A percentile compares a stretch with the other conserved stretches of the same genome.
Conservation (phyloP, 1,140 invertebrate genomes). For the Trichonephila clavipes region DNA sequence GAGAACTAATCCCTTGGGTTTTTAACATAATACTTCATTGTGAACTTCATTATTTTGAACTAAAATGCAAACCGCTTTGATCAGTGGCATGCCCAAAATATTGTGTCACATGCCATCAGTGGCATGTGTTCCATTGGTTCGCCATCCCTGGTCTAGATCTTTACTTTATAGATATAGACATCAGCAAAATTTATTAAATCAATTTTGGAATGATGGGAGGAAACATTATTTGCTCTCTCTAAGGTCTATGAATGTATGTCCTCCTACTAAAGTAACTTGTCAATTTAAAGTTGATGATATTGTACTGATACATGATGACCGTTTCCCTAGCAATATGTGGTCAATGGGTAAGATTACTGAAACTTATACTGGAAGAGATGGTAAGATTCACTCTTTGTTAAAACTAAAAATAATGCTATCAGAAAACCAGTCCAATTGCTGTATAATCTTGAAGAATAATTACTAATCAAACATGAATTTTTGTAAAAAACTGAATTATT, state of each 20-base stretch:
- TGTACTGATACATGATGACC: not conserved
- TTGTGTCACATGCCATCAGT: too few species aligned
- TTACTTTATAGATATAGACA: not conserved
- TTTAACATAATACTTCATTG: too few species aligned
- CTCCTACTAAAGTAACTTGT: not conserved
- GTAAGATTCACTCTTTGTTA: not conserved
- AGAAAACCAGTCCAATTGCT: too few species aligned
- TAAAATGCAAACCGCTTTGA: too few species aligned
- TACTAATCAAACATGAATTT: too few species aligned
- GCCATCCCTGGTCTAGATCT: not conserved
- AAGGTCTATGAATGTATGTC: not conserved
- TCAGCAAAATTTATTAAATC: not conserved
- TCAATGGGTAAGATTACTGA: not conserved
- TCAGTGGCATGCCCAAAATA: too few species aligned
- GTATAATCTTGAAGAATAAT: too few species aligned
- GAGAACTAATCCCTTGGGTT: too few species aligned
- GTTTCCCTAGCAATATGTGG: not conserved
- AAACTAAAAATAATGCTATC: too few species aligned
- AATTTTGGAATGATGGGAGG: conserved; percentile 18
- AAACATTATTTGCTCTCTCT: not conserved
- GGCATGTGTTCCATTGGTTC: too few species aligned
- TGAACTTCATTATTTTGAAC: too few species aligned
- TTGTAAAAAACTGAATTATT: too few species aligned
- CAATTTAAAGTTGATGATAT: not conserved
- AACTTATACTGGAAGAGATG: not conserved